Evolutionary conservation across 2,888 invertebrate genomes (phyloP).

Genomic region (Andrena trimmerana): DNA sequence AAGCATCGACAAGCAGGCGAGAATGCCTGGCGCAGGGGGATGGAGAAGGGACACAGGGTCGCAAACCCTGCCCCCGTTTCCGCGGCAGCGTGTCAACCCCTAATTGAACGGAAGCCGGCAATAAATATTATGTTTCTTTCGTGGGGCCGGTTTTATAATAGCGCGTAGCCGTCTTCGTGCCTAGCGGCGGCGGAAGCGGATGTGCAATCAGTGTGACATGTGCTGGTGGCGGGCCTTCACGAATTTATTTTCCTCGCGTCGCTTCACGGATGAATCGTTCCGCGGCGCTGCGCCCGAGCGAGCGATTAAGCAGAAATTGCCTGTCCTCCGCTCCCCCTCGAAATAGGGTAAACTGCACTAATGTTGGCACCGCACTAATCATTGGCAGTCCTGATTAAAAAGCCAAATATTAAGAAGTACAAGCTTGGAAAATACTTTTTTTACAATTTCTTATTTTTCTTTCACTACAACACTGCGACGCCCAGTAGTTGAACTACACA

Average conservation of each 20-base stretch:
- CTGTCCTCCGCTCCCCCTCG: conserved; percentile 11
- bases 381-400: too few species aligned
- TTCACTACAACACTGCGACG: too few species aligned
- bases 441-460: too few species aligned
- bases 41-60: conserved; percentile 32
- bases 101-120: conserved; percentile 85
- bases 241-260: conserved; percentile 69
- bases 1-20: conserved; percentile 72
- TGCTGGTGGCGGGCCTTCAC: conserved; percentile 58
- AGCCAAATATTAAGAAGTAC: too few species aligned
- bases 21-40: conserved; percentile 30
- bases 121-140: conserved; percentile 84
- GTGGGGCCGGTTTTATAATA: conserved; percentile 81
- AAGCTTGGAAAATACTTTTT: too few species aligned
- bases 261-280: conserved; percentile 63
- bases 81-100: conserved; percentile 78
- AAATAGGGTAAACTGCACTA: background rate
- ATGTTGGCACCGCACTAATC: too few species aligned
- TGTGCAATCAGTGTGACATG: conserved; percentile 81
- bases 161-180: conserved; percentile 65
- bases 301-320: conserved; percentile 67
- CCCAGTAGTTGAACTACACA: too few species aligned
- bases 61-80: conserved; percentile 57
- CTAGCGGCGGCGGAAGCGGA: conserved; percentile 79
- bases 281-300: conserved; percentile 37